A percentile compares a stretch with the other conserved stretches of the same genome.
Evolutionary conservation across 2,113 vertebrate species (phyloP).

Genomic region (Procapra przewalskii): DNA sequence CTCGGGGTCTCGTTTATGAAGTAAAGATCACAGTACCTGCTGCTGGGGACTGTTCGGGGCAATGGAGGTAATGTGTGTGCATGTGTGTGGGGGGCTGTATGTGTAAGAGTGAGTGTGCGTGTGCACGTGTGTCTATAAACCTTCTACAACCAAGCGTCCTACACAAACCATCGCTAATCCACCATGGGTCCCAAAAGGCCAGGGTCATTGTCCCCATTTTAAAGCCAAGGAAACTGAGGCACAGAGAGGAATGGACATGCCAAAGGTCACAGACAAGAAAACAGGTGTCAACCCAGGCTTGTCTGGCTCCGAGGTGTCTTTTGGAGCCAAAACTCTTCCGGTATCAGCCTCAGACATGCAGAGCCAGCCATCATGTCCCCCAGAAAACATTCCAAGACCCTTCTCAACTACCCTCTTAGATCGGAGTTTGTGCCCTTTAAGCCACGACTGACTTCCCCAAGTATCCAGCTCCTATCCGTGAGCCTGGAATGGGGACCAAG

Average conservation of each 20-base stretch:
- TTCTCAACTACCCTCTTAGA: neutral
- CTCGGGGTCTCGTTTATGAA: neutral
- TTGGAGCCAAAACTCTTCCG: neutral
- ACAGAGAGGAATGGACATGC: neutral
- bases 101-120: rapidly evolving
- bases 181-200: neutral
- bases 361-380: neutral
- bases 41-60: rapidly evolving
- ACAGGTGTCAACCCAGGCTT: rapidly evolving
- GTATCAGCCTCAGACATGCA: neutral
- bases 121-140: too few species aligned
- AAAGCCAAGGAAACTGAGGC: neutral
- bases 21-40: rapidly evolving
- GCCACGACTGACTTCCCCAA: neutral
- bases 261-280: neutral
- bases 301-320: too few species aligned
- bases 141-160: rapidly evolving
- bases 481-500: neutral
- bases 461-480: neutral
- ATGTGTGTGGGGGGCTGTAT: rapidly evolving
- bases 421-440: neutral
- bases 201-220: neutral
- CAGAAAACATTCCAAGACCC: too few species aligned
- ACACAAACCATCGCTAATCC: neutral
- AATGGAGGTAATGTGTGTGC: neutral